phyloP scores from a whole-genome alignment of 2,888 invertebrate genomes.

The Nysson spinosus region DNA sequence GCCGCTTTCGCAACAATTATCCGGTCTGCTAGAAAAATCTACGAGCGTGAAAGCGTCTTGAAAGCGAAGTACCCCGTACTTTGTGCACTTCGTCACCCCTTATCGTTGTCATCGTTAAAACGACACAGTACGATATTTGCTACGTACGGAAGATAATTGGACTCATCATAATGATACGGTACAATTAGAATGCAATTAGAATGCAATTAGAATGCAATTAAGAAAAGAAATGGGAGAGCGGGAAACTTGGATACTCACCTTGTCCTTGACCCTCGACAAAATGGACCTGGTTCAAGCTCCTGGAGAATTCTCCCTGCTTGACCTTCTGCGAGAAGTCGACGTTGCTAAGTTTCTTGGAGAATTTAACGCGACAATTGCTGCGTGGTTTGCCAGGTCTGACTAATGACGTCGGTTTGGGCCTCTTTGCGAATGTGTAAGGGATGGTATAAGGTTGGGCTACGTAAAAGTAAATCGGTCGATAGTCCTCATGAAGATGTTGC shows the following conservation, averaged over 20 bases:
- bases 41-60: slow-evolving; percentile 48
- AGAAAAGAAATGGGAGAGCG: not conserved
- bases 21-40: slow-evolving; percentile 48
- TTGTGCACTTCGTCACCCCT: not conserved
- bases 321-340: slow-evolving; percentile 73
- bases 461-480: slow-evolving; percentile 74
- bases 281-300: slow-evolving; percentile 72
- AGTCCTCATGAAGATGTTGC: slow-evolving; percentile 68
- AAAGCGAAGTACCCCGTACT: slow-evolving; percentile 25
- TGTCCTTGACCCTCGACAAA: slow-evolving; percentile 69
- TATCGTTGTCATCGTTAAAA: not conserved
- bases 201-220: not conserved
- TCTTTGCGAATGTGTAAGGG: slow-evolving; percentile 72
- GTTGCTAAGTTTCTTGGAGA: slow-evolving; percentile 70
- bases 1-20: slow-evolving; percentile 62
- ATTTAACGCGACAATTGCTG: slow-evolving; percentile 69
- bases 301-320: slow-evolving; percentile 73
- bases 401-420: slow-evolving; percentile 68
- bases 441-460: slow-evolving; percentile 74
- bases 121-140: not conserved
- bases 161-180: no score
- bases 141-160: no score
- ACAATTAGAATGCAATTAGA: no score
- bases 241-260: slow-evolving; percentile 53
- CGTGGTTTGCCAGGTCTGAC: slow-evolving; percentile 64